Conservation (phyloP, 2,797 vertebrate genomes). For the Poecile montanus region DNA sequence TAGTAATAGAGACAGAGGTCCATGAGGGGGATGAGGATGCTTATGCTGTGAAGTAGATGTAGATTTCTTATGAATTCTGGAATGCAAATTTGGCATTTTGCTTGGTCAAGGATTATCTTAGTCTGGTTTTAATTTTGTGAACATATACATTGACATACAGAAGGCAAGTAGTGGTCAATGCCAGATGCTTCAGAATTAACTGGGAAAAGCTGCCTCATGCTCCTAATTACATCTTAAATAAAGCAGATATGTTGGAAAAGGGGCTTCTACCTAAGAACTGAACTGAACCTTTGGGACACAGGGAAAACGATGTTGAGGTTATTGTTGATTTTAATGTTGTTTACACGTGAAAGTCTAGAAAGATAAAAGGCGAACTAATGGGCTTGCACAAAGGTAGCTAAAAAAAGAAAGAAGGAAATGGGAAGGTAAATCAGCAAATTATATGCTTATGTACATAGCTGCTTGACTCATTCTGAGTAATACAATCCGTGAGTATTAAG, state of each 20-base stretch:
- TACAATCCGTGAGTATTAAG: background rate
- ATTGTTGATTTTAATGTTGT: background rate
- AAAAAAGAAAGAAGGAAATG: background rate
- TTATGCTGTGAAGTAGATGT: background rate
- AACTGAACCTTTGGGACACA: background rate
- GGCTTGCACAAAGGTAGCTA: background rate
- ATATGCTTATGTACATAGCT: background rate
- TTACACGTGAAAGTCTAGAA: background rate
- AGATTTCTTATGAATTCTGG: background rate
- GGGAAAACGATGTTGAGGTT: background rate
- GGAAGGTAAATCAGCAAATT: background rate
- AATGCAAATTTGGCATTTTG: background rate
- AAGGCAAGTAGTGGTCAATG: background rate
- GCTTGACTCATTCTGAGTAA: background rate
- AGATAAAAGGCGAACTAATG: background rate
- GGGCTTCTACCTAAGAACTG: background rate
- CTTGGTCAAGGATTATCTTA: background rate
- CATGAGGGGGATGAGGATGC: background rate
- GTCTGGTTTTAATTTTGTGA: background rate
- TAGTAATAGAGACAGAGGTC: background rate
- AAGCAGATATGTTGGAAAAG: background rate
- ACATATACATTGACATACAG: background rate
- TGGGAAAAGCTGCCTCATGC: background rate
- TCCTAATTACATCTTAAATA: background rate
- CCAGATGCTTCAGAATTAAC: conserved; percentile 6